Percentiles rank a stretch among this genome's conserved stretches.
phyloP scores from a whole-genome alignment of 2,888 invertebrate genomes.

The Patella ulyssiponensis region DNA sequence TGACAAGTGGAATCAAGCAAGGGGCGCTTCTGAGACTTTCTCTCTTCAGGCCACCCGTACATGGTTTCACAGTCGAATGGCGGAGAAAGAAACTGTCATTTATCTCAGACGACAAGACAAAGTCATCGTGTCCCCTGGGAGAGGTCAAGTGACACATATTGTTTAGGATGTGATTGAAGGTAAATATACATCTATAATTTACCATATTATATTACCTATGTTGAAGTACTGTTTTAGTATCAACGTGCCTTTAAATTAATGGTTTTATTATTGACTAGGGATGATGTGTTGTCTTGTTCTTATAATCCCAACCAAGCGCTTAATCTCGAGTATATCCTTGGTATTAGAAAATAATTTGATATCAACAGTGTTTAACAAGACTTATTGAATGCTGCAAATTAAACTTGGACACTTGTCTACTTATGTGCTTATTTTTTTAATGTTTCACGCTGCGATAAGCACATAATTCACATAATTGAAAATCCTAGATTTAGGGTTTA shows the following conservation, averaged over 20 bases:
- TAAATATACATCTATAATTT: slow-evolving; percentile 5
- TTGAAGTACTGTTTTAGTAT: slow-evolving; percentile 11
- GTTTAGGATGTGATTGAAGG: slow-evolving; percentile 11
- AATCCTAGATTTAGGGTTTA: too few species aligned
- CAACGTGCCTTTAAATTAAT: slow-evolving; percentile 7
- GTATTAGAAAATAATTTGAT: too few species aligned
- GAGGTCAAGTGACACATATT: slow-evolving; percentile 12
- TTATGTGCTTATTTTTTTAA: too few species aligned
- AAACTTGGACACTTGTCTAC: too few species aligned
- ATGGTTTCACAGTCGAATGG: slow-evolving; percentile 5
- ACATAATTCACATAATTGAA: too few species aligned
- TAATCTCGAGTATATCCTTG: neutral
- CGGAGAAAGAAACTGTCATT: slow-evolving; percentile 4
- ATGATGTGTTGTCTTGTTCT: neutral
- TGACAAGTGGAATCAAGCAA: slow-evolving; percentile 13
- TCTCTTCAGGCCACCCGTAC: neutral
- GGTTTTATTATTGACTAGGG: slow-evolving; percentile 3
- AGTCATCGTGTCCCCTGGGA: slow-evolving; percentile 12
- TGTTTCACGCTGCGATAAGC: too few species aligned
- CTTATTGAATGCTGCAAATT: too few species aligned
- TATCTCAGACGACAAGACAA: neutral
- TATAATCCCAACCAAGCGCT: slow-evolving; percentile 3
- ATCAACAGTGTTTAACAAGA: too few species aligned
- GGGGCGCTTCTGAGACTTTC: slow-evolving; percentile 7
- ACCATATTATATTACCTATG: neutral